Base-by-base conservation (phyloP, 2,888 invertebrate species). In the Ophion slaviceki region DNA sequence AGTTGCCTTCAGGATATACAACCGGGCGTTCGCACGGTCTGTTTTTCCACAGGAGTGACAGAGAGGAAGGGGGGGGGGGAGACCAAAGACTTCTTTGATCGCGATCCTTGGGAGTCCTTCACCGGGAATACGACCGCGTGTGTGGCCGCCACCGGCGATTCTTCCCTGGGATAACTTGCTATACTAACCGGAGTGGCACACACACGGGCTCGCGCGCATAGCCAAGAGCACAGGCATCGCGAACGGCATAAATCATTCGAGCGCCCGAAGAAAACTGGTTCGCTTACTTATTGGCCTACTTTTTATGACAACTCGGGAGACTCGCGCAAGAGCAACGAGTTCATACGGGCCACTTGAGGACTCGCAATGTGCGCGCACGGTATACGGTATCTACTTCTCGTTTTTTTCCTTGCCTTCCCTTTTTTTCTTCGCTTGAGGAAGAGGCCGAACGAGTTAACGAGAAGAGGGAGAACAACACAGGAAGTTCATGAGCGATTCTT, bases 231-330 rank as follows among this genome's bases (percentile, higher is more conserved):
- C 67, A 59, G 32, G 2, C 75, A 61, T 57, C 85, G 79, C 75
- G 72, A 68, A 82, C 82, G 84, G 87, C 86, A 89, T 90, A 88
- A 89, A 89, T 90, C 88, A 90, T 88, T 90, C 87, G 87, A 88
- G 87, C 84, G 86, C 80, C 87, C 87, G 87, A 87, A 88, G 88
- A 90, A 81, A 91, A 91, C 90, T 88, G 89, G 90, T 91, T 89
- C 89, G 88, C 88, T 89, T 89, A 89, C 88, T 91, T 91, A 91
- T 91, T 91, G 89, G 88, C 91, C 91, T 91, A 91, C 91, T 91
- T 91, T 91, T 91, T 91, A 84, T 71, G 80, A 85, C 76, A 67
- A 77, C 77, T 59, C 57, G 57, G 53, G 17, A 77, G 67, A 24
- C 57, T 11, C 67, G 36, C 57, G 67, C 66, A 32, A 76, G 36